Evolutionary conservation across 2,113 vertebrate genomes (phyloP).

Genomic region (Eretmochelys imbricata): DNA sequence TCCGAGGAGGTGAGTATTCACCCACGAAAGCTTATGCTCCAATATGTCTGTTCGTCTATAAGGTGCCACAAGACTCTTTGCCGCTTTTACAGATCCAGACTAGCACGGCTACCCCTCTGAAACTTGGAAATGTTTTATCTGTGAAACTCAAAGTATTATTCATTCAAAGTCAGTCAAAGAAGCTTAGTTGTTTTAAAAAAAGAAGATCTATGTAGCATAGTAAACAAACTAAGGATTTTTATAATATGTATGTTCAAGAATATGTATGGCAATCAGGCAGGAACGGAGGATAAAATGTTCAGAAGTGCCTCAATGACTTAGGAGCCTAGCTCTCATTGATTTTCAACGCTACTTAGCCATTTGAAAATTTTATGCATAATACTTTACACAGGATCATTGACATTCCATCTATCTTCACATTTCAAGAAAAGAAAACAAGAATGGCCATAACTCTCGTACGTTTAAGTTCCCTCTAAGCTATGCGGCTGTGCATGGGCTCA

Average conservation of each 20-base stretch:
- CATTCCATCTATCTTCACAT: background rate
- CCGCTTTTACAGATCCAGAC: too few species aligned
- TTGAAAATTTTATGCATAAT: background rate
- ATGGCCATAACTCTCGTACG: background rate
- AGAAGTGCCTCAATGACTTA: background rate
- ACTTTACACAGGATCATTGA: background rate
- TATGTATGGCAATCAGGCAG: background rate
- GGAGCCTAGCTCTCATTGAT: background rate
- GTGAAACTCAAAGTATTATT: too few species aligned
- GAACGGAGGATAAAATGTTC: background rate
- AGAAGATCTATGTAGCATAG: background rate
- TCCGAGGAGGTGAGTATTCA: too few species aligned
- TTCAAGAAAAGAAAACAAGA: background rate
- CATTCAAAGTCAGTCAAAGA: background rate
- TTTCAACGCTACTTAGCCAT: background rate
- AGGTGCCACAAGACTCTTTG: too few species aligned
- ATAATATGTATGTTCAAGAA: background rate
- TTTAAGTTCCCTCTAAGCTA: too few species aligned
- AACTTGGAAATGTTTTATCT: too few species aligned
- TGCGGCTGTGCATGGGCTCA: too few species aligned
- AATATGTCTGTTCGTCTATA: too few species aligned
- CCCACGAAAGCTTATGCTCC: too few species aligned
- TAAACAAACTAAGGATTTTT: background rate
- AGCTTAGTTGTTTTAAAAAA: conserved; percentile 8
- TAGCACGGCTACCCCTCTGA: too few species aligned